phyloP scores from a whole-genome alignment of 2,888 invertebrate species.

The Hecatera dysodea region DNA sequence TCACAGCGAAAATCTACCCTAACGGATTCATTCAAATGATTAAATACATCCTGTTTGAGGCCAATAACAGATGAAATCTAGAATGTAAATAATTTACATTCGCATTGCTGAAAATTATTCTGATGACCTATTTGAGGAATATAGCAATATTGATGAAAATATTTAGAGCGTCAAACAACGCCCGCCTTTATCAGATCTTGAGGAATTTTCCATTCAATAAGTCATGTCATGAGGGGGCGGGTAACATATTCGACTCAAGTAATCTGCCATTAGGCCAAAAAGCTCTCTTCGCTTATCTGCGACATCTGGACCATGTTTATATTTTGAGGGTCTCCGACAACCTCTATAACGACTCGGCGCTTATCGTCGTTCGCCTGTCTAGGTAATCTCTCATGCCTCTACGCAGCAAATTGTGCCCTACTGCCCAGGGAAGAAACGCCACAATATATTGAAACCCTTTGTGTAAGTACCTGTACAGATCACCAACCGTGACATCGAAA shows the following conservation, averaged over 20 bases:
- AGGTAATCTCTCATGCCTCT: constrained; percentile 80
- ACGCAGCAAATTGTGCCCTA: constrained; percentile 75
- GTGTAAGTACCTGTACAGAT: constrained; percentile 70
- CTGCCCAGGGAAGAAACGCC: constrained; percentile 70
- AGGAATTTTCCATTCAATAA: constrained; percentile 81
- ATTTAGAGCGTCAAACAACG: constrained; percentile 17
- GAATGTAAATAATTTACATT: constrained; percentile 23
- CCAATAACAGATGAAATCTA: constrained; percentile 19
- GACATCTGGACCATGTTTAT: constrained; percentile 90
- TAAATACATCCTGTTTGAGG: constrained; percentile 27
- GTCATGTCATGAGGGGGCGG: constrained; percentile 74
- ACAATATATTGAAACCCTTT: constrained; percentile 70
- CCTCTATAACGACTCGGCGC: constrained; percentile 88
- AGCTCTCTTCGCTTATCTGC: constrained; percentile 88
- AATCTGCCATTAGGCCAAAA: constrained; percentile 89
- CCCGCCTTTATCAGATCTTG: constrained; percentile 71
- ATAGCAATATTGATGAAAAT: constrained; percentile 17
- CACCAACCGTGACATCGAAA: constrained; percentile 66
- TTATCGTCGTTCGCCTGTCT: constrained; percentile 87
- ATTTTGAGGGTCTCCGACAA: constrained; percentile 89
- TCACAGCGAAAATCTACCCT: not conserved
- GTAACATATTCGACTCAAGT: constrained; percentile 82
- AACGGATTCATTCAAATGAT: constrained; percentile 22
- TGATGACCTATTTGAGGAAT: constrained; percentile 8
- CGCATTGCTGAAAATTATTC: constrained; percentile 15